Evolutionary conservation across 2,113 vertebrate species (phyloP), one percentile per base, ranked within the genome.

Genomic region (Stomatorhinus ivindoensis): DNA sequence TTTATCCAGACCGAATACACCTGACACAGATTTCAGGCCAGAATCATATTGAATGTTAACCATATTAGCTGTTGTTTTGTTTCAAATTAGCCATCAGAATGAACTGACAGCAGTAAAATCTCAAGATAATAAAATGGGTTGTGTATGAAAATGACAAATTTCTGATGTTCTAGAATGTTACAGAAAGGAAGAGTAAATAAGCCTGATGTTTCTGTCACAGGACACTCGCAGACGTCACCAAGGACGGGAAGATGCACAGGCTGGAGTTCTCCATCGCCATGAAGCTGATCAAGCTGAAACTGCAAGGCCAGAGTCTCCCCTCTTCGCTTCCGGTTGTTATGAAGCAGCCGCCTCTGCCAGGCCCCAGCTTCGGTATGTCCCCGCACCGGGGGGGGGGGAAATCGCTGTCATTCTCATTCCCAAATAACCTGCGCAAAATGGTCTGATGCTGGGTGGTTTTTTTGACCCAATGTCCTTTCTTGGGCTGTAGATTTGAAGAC

Each of bases 261-360:
- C 94, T 97, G 65, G 98, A 99, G 93, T 99, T 99, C 93, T 99
- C 98, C 89, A 98, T 99, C 87, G 98, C 98, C 48, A 99, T 99
- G 98, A 99, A 99, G 91, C 97, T 99, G 88, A 97, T 99, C 92
- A 99, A 99, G 91, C 94, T 99, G 27, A 99, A 96, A 91, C 94
- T 99, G 44, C 98, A 98, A 94, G 98, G 98, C 31, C 97, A 98
- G 17, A 91, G 90, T 4, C 94, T 99, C 92, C 98, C 98, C 0
- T 69, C 95, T 0, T 92, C 96, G 69, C 96, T 99, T 89, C 98
- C 98, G 89, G 95, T 97, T 89, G 93, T 99, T 91, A 99, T 99
- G 98, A 99, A 98, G 93, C 98, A 99, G 91, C 93, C 97, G 86
- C 98, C 98, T 83, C 95, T 97, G n/a, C 94, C 96, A 4, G 6